phyloP scores from a whole-genome alignment of 2,888 invertebrate genomes.

The Cataglyphis livida region DNA sequence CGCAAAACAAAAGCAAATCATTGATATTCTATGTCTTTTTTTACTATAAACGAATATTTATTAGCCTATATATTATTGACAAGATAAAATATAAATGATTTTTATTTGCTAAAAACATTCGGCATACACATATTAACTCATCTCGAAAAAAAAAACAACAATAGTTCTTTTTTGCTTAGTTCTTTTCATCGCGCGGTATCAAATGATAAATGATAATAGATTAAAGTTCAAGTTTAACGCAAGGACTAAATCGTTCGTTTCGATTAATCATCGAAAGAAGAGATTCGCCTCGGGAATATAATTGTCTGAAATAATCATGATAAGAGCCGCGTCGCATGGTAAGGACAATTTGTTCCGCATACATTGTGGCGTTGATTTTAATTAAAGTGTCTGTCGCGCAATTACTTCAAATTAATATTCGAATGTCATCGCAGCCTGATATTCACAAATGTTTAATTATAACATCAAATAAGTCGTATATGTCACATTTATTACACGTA shows the following conservation, averaged over 20 bases:
- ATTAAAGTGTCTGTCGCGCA: conserved; percentile 17
- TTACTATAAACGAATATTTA: neutral
- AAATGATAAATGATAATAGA: conserved; percentile 25
- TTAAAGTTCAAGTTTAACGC: neutral
- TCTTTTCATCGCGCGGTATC: neutral
- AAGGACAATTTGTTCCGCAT: conserved; percentile 5
- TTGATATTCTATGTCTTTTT: neutral
- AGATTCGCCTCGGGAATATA: neutral
- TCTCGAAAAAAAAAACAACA: neutral
- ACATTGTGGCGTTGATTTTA: conserved; percentile 29
- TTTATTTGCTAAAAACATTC: neutral
- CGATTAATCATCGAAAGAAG: conserved; percentile 29
- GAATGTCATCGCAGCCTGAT: neutral
- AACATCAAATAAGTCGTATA: neutral
- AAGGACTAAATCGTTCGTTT: conserved; percentile 8
- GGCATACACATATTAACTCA: neutral
- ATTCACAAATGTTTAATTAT: conserved; percentile 7
- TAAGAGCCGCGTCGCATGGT: neutral
- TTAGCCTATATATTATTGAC: neutral
- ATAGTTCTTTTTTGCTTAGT: neutral
- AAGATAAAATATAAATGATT: neutral
- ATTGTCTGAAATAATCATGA: neutral
- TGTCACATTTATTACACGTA: neutral
- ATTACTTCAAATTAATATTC: conserved; percentile 40
- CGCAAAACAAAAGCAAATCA: neutral